A percentile compares a stretch with the other conserved stretches of the same genome.
Conservation (phyloP, 2,888 invertebrate genomes). For the Rhingia rostrata region DNA sequence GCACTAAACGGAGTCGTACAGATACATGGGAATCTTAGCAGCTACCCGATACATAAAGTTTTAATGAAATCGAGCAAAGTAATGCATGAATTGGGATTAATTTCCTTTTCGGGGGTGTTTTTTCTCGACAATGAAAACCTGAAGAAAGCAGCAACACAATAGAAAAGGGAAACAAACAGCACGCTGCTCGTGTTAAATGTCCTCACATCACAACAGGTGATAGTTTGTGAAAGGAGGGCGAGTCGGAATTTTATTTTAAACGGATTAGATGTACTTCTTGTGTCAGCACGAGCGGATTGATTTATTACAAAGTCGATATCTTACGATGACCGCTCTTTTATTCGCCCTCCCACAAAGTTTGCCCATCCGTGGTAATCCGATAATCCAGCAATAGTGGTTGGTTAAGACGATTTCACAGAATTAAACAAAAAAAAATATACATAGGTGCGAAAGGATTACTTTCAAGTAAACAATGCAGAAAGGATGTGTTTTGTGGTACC, state of each 20-base stretch:
- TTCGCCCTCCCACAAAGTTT: constrained; percentile 39
- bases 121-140: constrained; percentile 28
- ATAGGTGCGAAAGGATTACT: constrained; percentile 35
- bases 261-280: constrained; percentile 62
- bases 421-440: constrained; percentile 5
- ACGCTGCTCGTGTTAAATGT: constrained; percentile 8
- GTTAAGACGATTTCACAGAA: constrained; percentile 34
- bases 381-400: constrained; percentile 56
- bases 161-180: constrained; percentile 9
- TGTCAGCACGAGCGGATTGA: constrained; percentile 44
- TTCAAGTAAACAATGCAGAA: neutral
- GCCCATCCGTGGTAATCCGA: constrained; percentile 62
- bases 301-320: constrained; percentile 50
- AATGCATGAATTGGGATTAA: constrained; percentile 67
- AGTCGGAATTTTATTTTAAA: constrained; percentile 61
- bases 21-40: constrained; percentile 70
- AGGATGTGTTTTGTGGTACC: neutral
- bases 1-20: constrained; percentile 45
- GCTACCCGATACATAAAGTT: constrained; percentile 72
- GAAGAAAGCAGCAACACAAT: constrained; percentile 35
- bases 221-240: constrained; percentile 26
- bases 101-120: constrained; percentile 37
- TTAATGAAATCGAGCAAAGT: constrained; percentile 71
- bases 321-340: constrained; percentile 30
- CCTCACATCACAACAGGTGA: constrained; percentile 55